A percentile compares a stretch with the other conserved stretches of the same genome.
Conservation (phyloP, 2,888 invertebrate genomes). For the Barypeithes pellucidus region DNA sequence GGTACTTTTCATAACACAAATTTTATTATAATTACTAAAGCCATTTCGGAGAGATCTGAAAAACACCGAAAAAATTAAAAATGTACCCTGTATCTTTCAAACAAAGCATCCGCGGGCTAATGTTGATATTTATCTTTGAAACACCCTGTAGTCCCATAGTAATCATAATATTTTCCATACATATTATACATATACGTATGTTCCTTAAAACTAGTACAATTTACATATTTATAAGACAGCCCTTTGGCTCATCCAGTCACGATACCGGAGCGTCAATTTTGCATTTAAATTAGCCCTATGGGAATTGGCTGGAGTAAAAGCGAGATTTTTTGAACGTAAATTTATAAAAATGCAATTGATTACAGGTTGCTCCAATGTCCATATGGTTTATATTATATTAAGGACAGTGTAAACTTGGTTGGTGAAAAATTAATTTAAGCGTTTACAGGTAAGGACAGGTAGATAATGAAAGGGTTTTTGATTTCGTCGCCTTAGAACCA, state of each 20-base stretch:
- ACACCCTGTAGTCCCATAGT: too few relatives aligned
- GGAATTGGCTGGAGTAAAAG: slow-evolving; percentile 20
- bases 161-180: slow-evolving; percentile 4
- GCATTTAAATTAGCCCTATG: slow-evolving; percentile 28
- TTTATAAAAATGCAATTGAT: slow-evolving; percentile 27
- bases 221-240: neutral
- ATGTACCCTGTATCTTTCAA: too few relatives aligned
- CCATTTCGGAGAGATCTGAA: too few relatives aligned
- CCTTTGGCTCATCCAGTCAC: slow-evolving; percentile 11
- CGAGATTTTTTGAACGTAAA: slow-evolving; percentile 11
- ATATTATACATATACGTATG: too few relatives aligned
- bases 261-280: slow-evolving; percentile 23
- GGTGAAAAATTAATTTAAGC: neutral
- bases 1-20: too few relatives aligned
- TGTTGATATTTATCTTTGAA: too few relatives aligned
- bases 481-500: too few relatives aligned
- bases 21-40: too few relatives aligned
- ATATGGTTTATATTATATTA: neutral
- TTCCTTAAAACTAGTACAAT: slow-evolving; percentile 20
- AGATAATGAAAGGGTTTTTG: too few relatives aligned
- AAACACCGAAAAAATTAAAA: too few relatives aligned
- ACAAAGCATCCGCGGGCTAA: too few relatives aligned
- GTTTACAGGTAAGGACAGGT: too few relatives aligned
- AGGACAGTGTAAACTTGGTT: neutral
- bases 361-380: slow-evolving; percentile 12